Percentiles rank a stretch among this genome's conserved stretches.
Conservation (phyloP, 2,797 vertebrate genomes). For the Protonibea diacanthus region DNA sequence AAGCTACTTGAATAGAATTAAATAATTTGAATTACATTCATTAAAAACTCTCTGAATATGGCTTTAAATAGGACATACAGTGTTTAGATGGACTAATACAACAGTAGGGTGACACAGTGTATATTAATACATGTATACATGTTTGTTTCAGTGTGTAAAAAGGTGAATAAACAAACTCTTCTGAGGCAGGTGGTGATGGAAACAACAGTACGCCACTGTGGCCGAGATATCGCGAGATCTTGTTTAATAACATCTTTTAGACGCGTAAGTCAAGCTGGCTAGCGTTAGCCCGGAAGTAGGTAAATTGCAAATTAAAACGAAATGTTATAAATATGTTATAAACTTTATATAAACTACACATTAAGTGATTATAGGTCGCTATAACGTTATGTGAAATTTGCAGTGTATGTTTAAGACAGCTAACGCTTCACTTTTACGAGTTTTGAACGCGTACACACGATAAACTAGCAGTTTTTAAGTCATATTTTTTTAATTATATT, state of each 20-base stretch:
- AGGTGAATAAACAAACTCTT: not conserved
- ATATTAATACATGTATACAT: too few species aligned
- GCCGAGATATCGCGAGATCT: constrained; percentile 42
- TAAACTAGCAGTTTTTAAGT: not conserved
- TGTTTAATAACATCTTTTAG: constrained; percentile 28
- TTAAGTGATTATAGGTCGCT: not conserved
- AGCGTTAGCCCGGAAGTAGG: not conserved
- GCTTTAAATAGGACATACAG: not conserved
- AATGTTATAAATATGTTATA: not conserved
- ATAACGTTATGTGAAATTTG: not conserved
- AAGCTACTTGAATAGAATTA: not conserved
- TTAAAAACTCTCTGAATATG: not conserved
- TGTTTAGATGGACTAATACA: not conserved
- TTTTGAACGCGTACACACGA: not conserved
- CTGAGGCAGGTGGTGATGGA: not conserved
- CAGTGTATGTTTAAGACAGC: not conserved
- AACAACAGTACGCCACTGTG: not conserved
- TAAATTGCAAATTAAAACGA: not conserved
- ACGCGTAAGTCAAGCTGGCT: constrained; percentile 3
- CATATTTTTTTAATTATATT: too few species aligned
- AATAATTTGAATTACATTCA: not conserved
- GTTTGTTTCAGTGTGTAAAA: not conserved
- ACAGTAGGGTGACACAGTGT: not conserved
- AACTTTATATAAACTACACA: not conserved
- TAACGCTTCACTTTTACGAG: not conserved